Evolutionary conservation across 1,140 invertebrate species (phyloP), one percentile per base, ranked within the genome.

Genomic region (Solenopsis invicta): DNA sequence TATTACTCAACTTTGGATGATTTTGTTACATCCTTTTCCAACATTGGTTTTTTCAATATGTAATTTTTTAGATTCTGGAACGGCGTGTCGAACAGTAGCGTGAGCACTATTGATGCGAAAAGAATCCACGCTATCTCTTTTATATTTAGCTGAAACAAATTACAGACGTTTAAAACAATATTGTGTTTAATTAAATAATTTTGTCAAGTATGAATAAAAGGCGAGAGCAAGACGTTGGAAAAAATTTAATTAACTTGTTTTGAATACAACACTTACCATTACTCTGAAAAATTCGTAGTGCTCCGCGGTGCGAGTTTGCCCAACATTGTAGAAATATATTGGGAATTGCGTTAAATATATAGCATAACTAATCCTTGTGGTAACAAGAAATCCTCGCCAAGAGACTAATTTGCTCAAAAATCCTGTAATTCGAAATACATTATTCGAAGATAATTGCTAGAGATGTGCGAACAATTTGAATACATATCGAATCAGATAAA

Each of bases 311-410:
- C 96, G 94, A 18, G 95, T 96, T 88, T 94, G 94, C 48, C 97
- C 97, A 24, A 97, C 96, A 86, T 97, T 97, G 76, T 94, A 97
- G 93, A 97, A 97, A 88, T 96, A 97, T 56, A 97, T 96, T 13
- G 97, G 97, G 92, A 97, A 97, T 88, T 97, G 97, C 50, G 96
- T 97, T 54, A 97, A 92, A 90, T 97, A 97, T 78, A 97, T 93
- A 13, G 97, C 96, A 88, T 97, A 97, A 84, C 97, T 96, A 0
- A 97, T 92, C 90, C 96, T 95, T 2, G 97, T 97, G 50, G 96
- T 96, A 21, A 97, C 94, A 80, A 96, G 92, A 87, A 97, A 97
- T 72, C 96, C 96, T 89, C 93, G 96, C 96, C 96, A 97, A 4
- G 96, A 95, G 61, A 96, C 96, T 54, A 96, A 72, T 88, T 90